phyloP scores from a whole-genome alignment of 1,140 invertebrate species.

The Cecropterus lyciades region DNA sequence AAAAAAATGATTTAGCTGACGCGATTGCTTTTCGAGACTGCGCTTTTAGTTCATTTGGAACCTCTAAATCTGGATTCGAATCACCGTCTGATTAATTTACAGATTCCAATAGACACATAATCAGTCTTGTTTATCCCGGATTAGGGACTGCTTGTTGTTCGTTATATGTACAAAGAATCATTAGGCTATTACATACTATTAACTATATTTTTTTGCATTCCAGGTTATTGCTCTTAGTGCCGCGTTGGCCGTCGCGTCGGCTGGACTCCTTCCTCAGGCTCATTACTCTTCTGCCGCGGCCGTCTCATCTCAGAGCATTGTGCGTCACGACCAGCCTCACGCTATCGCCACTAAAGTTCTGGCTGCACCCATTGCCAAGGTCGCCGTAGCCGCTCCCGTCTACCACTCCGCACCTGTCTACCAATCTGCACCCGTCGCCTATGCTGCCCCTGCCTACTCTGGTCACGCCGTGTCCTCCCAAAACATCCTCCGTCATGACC shows the following conservation, averaged over 20 bases:
- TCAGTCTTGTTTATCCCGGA: too few relatives aligned
- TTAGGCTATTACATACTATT: too few relatives aligned
- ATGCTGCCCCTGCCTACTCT: constrained; percentile 45
- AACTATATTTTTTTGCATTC: constrained; percentile 4
- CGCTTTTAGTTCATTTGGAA: too few relatives aligned
- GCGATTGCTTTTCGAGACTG: too few relatives aligned
- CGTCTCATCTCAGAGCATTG: constrained; percentile 67
- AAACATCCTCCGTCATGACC: constrained; percentile 51
- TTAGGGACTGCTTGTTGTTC: too few relatives aligned
- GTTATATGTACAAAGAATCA: too few relatives aligned
- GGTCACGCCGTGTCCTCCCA: constrained; percentile 51
- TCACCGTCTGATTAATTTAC: too few relatives aligned
- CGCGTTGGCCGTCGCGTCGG: constrained; percentile 40
- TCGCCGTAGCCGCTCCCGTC: constrained; percentile 55
- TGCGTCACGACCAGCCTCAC: constrained; percentile 52
- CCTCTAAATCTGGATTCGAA: too few relatives aligned
- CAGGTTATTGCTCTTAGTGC: constrained; percentile 45
- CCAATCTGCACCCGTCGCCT: constrained; percentile 55
- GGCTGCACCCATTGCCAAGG: constrained; percentile 51
- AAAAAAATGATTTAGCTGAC: not conserved
- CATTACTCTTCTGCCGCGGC: constrained; percentile 61
- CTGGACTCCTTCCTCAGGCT: constrained; percentile 49
- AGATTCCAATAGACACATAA: too few relatives aligned
- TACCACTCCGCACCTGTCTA: constrained; percentile 56
- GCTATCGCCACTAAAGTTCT: constrained; percentile 43